Base-by-base conservation (phyloP, 2,888 invertebrate species). In the Euclidia mi region DNA sequence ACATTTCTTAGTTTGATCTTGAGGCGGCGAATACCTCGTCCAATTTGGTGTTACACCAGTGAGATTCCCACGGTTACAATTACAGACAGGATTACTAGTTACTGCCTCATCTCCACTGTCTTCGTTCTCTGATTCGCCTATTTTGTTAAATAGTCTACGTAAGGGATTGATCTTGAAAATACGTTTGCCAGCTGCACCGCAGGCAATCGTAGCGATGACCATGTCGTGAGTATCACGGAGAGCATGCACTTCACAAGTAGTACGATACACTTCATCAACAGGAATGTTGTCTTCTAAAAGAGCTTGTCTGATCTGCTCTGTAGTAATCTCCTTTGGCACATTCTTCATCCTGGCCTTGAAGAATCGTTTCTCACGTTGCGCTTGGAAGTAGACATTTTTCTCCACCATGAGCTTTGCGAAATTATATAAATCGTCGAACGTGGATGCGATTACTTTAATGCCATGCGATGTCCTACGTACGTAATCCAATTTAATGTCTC, bases 341-440 rank as follows among this genome's bases (percentile, higher is more conserved):
- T n/a, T 17, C 6, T n/a, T 17, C 15, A 38, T 38, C 10, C 17
- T 9, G 3, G 18, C 38, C 17, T 3, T 10, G 2, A 38, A 7
- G 6, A 18, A 2, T 3, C n/a, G 9, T 3, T 17, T 7, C 10
- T 18, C 18, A 2, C 18, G 1, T 18, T 9, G 31, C 10, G 18
- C 18, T 10, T 14, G 15, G n/a, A 42, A 29, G 15, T 7, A 7
- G 15, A 29, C 15, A 4, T 42, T 29, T 10, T 42, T 28, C 2
- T 42, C 15, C 6, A 2, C 14, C 15, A 43, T 7, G 1, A 43
- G 7, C 17, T 14, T 43, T 17, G 31, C 4, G 15, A 31, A 29
- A 0, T 14, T 31, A 4, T 43, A n/a, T 1, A n/a, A 43, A 14
- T 43, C 42, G 3, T 29, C 14, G 42, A 42, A 42, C 3, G 42